Base-by-base conservation (phyloP, 1,140 invertebrate genomes). In the Idris sp. region DNA sequence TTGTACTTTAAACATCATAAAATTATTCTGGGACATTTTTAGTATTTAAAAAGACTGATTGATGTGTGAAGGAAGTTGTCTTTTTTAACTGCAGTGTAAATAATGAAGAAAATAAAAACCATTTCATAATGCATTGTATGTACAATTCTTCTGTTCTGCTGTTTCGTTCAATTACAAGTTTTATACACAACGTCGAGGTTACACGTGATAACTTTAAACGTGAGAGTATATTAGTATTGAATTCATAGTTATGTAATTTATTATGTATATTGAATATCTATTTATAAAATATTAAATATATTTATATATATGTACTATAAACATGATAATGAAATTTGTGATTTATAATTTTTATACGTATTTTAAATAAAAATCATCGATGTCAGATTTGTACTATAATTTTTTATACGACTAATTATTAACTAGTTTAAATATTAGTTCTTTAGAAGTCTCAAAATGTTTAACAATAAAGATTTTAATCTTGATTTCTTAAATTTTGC, bases 31-130 rank as follows among this genome's bases (percentile, higher is more conserved):
- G 36, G 48, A 46, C 49, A 54, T 65, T 44, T 54, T 65, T 54
- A 26, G 41, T 65, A 46, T 38, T 40, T 35, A 10, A 48, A 67
- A 54, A 67, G 62, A 67, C 62, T 67, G 62, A 67, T 48, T 48
- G 33, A 67, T 56, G 49, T 28, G 31, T 15, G 33, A 56, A 44
- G 16, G 38, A 53, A 64, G 56, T 13, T 22, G 38, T 65, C 15
- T 53, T 35, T 64, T 56, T 41, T 46, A 56, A 49, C 43, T 26
- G 10, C 33, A 31, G 18, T 67, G 62, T 67, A 49, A 56, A 67
- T 67, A 67, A 33, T 14, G 13, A 48, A 56, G 30, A 33, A 56
- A 54, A 44, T 15, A 22, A 43, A 64, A 44, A 26, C 9, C 22
- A 44, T 53, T 49, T 64, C 46, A 54, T 53, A 28, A 65, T n/a